Evolutionary conservation across 2,888 invertebrate species (phyloP).

Genomic region (Sturmia bella): DNA sequence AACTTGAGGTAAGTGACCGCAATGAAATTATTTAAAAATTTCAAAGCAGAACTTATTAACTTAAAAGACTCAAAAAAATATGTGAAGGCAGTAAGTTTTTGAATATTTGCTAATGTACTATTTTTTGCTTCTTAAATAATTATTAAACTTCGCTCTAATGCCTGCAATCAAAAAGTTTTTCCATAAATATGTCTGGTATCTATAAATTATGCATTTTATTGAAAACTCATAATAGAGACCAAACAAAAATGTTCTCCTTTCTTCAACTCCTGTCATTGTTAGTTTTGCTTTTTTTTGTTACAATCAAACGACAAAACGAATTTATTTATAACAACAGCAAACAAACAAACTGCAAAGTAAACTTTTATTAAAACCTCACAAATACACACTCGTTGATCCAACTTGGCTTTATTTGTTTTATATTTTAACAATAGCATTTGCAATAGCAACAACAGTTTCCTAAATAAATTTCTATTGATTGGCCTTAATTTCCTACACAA

Average conservation of each 20-base stretch:
- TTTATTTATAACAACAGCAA: constrained; percentile 23
- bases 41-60: too few species aligned
- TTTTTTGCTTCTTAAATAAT: constrained; percentile 47
- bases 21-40: too few species aligned
- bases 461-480: constrained; percentile 64
- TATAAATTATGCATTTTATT: constrained; percentile 61
- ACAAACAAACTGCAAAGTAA: constrained; percentile 22
- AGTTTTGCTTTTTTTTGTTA: constrained; percentile 21
- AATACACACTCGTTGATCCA: not conserved
- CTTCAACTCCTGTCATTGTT: not conserved
- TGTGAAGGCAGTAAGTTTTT: too few species aligned
- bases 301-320: constrained; percentile 33
- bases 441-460: constrained; percentile 50
- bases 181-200: constrained; percentile 44
- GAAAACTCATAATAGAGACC: constrained; percentile 23
- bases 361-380: constrained; percentile 43
- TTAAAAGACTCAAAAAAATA: too few species aligned
- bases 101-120: too few species aligned
- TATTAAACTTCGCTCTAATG: constrained; percentile 34
- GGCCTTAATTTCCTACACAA: constrained; percentile 57
- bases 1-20: too few species aligned
- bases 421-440: constrained; percentile 40
- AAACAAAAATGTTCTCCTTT: not conserved
- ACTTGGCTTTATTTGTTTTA: constrained; percentile 5
- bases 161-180: constrained; percentile 48